These are phyloP conservation scores for Pollimyrus isidori DNA, from an alignment of 2,113 vertebrate genomes.

Conservation along the genomic window DNA sequence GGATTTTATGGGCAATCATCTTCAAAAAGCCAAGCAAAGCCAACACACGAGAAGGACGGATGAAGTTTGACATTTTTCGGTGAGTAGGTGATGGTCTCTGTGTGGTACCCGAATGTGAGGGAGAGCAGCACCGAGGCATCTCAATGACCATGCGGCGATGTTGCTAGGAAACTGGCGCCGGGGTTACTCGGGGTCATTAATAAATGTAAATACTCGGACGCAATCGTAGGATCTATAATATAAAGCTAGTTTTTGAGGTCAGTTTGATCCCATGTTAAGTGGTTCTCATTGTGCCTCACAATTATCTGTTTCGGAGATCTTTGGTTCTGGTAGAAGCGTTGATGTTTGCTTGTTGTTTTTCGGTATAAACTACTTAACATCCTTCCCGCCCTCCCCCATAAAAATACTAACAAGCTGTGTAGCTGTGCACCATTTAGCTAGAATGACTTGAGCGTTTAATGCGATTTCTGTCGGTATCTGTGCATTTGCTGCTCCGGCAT, in stretches of 20 bases:
- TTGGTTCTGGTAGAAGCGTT: neutral
- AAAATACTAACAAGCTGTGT: neutral
- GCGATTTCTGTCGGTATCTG: neutral
- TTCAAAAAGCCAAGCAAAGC: neutral
- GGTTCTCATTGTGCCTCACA: neutral
- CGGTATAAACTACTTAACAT: neutral
- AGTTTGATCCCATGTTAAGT: neutral
- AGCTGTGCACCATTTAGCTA: neutral
- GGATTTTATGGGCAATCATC: neutral
- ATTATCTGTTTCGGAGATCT: neutral
- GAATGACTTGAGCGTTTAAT: neutral
- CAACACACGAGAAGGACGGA: neutral
- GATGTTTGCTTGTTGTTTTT: neutral
- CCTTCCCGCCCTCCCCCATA: neutral
- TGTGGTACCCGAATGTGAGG: constrained; percentile 1
- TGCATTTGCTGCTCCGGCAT: neutral
- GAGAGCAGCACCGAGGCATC: neutral
- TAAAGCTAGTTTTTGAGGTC: neutral
- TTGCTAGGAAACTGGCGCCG: constrained; percentile 26
- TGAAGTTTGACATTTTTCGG: constrained; percentile 9
- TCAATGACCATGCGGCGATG: constrained; percentile 21
- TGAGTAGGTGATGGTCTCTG: constrained; percentile 7
- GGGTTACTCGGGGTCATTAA: constrained; percentile 23
- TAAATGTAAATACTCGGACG: neutral
- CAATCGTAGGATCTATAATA: neutral